Evolutionary conservation across 2,888 invertebrate species (phyloP), one percentile per base, ranked within the genome.

Genomic region (Hofmannophila pseudospretella): DNA sequence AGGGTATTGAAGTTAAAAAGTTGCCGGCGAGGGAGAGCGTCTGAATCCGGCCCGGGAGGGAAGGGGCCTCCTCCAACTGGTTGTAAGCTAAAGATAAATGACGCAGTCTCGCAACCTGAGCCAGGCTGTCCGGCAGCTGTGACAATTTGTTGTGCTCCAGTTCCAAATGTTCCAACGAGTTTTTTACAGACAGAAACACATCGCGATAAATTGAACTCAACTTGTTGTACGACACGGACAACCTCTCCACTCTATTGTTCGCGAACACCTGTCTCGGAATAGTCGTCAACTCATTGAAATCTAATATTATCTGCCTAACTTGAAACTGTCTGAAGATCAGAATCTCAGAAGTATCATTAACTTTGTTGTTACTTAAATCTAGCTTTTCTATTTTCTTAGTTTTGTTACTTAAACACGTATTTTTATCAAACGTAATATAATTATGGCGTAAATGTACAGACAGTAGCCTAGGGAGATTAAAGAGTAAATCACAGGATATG

Each of bases 21-120:
- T 96, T 96, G 13, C 95, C 94, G 47, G 94, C 93, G 32, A 96
- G 78, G 12, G 94, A 94, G 11, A 96, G 81, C 11, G 94, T 94
- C 55, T 93, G 91, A 39, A 96, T 84, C 51, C 91, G 90, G 26
- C 88, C 85, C 22, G 93, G 92, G 41, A 92, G 88, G 67, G 64
- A 89, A 88, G 55, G 88, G 75, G 56, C 94, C 87, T 58, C 90
- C 42, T 77, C 76, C 47, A 86, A 62, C 55, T 72, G 90, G 79
- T 96, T 96, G 62, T 94, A 93, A 31, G 95, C 93, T 41, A 96
- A 76, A 70, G 95, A 96, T 41, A 96, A 88, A 78, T 94, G 95
- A 56, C 94, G 92, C 32, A 96, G 82, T 44, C 90, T 89, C 49
- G 84, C 89, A 44, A 95, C 82, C 43, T 88, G 88, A 46, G 89